Evolutionary conservation across 2,113 vertebrate genomes (phyloP).

Genomic region (Calyptomena viridis): DNA sequence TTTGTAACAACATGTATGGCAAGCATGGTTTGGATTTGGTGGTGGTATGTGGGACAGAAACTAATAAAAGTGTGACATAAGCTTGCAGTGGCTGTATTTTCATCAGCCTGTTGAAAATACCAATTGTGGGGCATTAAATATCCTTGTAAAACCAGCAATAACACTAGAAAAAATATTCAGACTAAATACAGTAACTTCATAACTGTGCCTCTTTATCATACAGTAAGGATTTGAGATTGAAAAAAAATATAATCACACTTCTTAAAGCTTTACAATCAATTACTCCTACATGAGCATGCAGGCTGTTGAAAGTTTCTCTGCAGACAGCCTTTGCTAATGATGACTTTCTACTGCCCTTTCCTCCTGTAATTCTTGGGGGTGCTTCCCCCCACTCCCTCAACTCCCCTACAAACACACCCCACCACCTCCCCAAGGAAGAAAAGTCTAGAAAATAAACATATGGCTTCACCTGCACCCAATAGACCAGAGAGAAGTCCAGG

Average conservation of each 20-base stretch:
- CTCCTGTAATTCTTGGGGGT: too few species aligned
- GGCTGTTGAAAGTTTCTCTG: slow-evolving; percentile 77
- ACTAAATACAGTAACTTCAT: background rate
- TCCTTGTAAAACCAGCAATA: background rate
- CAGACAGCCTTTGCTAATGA: slow-evolving; percentile 85
- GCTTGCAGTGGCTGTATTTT: background rate
- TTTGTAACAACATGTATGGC: background rate
- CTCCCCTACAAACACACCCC: background rate
- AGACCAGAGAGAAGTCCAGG: fast-evolving
- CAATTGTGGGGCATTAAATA: background rate
- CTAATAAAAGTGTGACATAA: background rate
- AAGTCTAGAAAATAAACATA: background rate
- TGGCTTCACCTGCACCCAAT: fast-evolving
- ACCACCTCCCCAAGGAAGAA: background rate
- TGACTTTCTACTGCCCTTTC: slow-evolving; percentile 89
- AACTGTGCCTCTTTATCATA: background rate
- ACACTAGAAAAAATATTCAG: background rate
- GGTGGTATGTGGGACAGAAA: background rate
- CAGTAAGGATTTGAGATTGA: background rate
- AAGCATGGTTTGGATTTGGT: background rate
- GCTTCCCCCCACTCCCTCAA: background rate
- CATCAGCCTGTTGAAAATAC: background rate
- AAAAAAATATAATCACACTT: slow-evolving; percentile 71
- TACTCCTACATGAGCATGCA: slow-evolving; percentile 87
- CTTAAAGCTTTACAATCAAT: slow-evolving; percentile 87